Evolutionary conservation across 2,797 vertebrate genomes (phyloP), one percentile per base, ranked within the genome.

Genomic region (Pipistrellus nathusii): DNA sequence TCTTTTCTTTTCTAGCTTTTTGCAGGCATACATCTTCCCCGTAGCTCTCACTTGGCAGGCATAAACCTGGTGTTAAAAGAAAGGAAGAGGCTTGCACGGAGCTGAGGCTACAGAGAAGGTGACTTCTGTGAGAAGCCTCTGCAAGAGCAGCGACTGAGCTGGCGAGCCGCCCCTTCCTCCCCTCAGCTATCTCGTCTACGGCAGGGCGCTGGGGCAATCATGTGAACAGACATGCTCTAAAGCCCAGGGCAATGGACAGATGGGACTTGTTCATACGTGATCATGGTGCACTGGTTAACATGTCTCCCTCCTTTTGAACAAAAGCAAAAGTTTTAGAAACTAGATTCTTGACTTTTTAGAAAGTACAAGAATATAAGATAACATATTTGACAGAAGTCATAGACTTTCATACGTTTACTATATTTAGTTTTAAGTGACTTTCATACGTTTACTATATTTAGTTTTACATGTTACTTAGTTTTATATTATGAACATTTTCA

Each of bases 1-100:
- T 97, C 99, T 98, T 96, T 99, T 99, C 98, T 99, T 99, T 98
- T 99, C 99, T 97, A 99, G 98, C 98, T 99, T 99, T 98, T 99
- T 99, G 98, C 99, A 99, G 98, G 99, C 99, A 94, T 99, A 99
- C 99, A 99, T 99, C 98, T 99, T 99, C 98, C 99, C 99, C 92
- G 99, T 99, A 96, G 99, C 99, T 97, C 99, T 98, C 85, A 99
- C 99, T 98, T 99, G 99, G 98, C 99, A 99, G 97, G 99, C 99
- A 98, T 99, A 99, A 88, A 99, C 99, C 99, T 99, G 80, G 81
- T 96, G 92, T 96, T 6, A 69, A 84, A 68, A 59, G 80, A 85
- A 4, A 7, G 30, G 41, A 72, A 80, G 6, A 12, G 32, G 4
- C 9, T 95, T 77, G 89, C 35, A 91, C 9, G 44, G 15, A 64